Evolutionary conservation across 2,888 invertebrate genomes (phyloP), one percentile per base, ranked within the genome.

Genomic region (Asteroscopus sphinx): DNA sequence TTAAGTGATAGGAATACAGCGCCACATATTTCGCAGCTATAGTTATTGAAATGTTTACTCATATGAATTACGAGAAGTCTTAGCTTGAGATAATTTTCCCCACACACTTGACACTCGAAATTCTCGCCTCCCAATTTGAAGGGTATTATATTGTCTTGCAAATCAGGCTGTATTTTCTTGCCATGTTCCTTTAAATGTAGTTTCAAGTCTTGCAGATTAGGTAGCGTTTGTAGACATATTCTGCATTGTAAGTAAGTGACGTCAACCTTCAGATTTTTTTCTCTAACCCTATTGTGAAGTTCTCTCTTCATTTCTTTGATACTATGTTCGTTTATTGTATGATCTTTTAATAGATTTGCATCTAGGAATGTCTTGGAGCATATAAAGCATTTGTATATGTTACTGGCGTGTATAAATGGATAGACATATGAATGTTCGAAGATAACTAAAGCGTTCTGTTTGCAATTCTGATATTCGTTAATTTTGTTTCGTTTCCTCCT

Each of bases 21-120:
- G 0, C 93, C 93, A 30, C 93, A 93, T 3, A 85, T 73, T 70
- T 93, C 93, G 21, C 93, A 93, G 60, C 85, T 90, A 48, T 78
- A 93, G 47, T 92, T 92, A 21, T 88, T 91, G 15, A 85, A 93
- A 69, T 93, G 92, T 57, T 82, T 86, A 32, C 83, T 92, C 92
- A 93, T 93, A 35, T 93, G 93, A 4, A 90, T 89, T 1, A 90
- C 82, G 0, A 93, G 70, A 0, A 87, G 64, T 56, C 90, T 78
- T 0, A 92, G 58, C 65, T 89, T 91, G 0, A 80, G 56, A 55
- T 82, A 92, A 2, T 55, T 75, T 48, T 87, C 88, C 0, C 80
- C 78, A 25, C 92, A 92, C 1, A 91, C 64, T 73, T 91, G 91
- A 46, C 92, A 93, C 35, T 86, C 82, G 33, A 88, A 89, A 7